Base-by-base conservation (phyloP, 2,888 invertebrate genomes). In the Volucella bombylans region DNA sequence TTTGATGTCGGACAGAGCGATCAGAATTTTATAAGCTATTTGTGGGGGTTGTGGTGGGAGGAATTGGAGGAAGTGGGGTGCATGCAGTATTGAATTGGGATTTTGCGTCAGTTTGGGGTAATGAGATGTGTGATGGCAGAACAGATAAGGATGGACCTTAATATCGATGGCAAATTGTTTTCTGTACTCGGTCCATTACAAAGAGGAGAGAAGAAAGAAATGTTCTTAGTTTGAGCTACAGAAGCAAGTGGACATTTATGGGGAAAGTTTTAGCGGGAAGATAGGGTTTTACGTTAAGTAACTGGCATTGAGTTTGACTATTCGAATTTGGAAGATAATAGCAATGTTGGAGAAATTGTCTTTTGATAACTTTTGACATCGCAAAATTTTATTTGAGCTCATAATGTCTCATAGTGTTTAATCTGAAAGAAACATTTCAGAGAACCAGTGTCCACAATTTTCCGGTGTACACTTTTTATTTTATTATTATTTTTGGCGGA, bases 131-230 rank as follows among this genome's bases (percentile, higher is more conserved):
- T 80, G 83, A 83, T 83, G 83, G 83, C 76, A 65, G 65, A 76
- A 67, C 69, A 50, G 83, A 83, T 83, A 79, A 74, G 61, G 61
- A 74, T 54, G 54, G 65, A 79, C 83, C 79, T 57, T 83, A 74
- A 74, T 79, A 79, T 79, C 83, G 79, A 83, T 83, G 83, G 83
- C 83, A 83, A 83, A 83, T 83, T 83, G 83, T 83, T 79, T 83
- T 78, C 47, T 62, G 31, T 31, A 41, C 47, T 69, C 6, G 9
- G n/a, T 54, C 11, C 61, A 61, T 47, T 45, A 31, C n/a, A 31
- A 41, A 9, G 45, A 47, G 61, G 31, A 31, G 31, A 31, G 31
- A 6, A 23, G 61, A 61, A 45, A 45, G 61, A 61, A 61, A 61
- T 61, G 23, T 31, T 31, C 31, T 61, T 61, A 12, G 45, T 12